Conservation (phyloP, 2,797 vertebrate genomes). For the Enteromius paludinosus region DNA sequence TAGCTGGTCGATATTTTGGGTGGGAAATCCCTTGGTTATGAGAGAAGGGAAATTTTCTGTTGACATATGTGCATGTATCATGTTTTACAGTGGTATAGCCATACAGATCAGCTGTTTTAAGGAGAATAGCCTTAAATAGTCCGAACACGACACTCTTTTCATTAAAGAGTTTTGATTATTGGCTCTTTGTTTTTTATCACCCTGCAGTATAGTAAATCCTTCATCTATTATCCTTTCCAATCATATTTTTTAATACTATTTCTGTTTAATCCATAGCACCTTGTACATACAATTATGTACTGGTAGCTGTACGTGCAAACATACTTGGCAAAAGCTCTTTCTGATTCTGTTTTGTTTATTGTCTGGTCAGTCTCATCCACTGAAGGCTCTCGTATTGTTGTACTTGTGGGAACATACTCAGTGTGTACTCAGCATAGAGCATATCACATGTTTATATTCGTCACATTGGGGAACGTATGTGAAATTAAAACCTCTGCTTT, state of each 20-base stretch:
- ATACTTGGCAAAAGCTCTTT: too few species aligned
- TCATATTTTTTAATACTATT: too few species aligned
- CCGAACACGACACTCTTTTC: background rate
- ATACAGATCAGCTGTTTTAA: background rate
- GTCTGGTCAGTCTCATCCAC: background rate
- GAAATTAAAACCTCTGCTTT: constrained; percentile 55
- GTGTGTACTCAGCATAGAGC: constrained; percentile 4
- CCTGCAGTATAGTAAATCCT: too few species aligned
- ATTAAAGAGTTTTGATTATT: background rate
- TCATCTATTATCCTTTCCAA: too few species aligned
- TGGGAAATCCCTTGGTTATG: constrained; percentile 21
- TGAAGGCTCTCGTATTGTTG: constrained; percentile 2
- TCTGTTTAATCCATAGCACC: too few species aligned
- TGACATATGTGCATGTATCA: background rate
- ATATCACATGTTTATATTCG: constrained; percentile 27
- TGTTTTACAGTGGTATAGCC: background rate
- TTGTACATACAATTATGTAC: too few species aligned
- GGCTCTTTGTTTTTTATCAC: background rate
- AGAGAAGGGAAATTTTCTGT: constrained; percentile 5
- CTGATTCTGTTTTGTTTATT: background rate
- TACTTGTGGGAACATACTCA: constrained; percentile 9
- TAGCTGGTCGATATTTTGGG: background rate
- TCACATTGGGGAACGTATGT: constrained; percentile 39
- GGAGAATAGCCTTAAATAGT: background rate
- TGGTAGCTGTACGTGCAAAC: too few species aligned